Conservation (phyloP, 2,797 vertebrate species). For the Hozukius guyotensis region DNA sequence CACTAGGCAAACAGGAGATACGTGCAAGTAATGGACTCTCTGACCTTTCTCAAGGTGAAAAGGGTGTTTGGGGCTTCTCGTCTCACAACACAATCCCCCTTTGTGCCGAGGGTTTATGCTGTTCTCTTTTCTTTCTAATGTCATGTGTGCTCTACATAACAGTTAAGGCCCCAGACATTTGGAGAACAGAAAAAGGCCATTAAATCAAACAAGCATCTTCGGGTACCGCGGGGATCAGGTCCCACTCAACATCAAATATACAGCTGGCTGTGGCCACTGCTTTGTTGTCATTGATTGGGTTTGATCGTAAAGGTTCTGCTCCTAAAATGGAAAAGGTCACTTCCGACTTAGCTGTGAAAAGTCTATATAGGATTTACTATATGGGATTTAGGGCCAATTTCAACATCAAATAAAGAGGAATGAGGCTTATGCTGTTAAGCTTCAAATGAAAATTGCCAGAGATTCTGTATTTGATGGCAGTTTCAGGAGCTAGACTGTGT, state of each 20-base stretch:
- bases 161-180: conserved; percentile 73
- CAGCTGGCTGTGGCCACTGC: conserved; percentile 68
- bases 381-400: conserved; percentile 68
- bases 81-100: conserved; percentile 8
- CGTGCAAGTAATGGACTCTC: conserved; percentile 38
- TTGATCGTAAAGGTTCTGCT: conserved; percentile 83
- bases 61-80: conserved; percentile 26
- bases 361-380: conserved; percentile 72
- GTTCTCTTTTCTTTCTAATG: conserved; percentile 27
- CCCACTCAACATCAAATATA: conserved; percentile 80
- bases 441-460: conserved; percentile 59
- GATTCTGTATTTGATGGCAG: conserved; percentile 52
- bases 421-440: conserved; percentile 55
- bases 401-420: conserved; percentile 69
- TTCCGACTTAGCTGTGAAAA: conserved; percentile 72
- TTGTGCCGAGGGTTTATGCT: conserved; percentile 27
- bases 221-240: conserved; percentile 66
- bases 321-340: conserved; percentile 83
- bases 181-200: conserved; percentile 82
- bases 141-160: conserved; percentile 59
- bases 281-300: conserved; percentile 87
- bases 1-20: conserved; percentile 44
- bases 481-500: conserved; percentile 38
- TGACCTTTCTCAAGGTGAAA: conserved; percentile 70
- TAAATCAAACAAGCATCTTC: conserved; percentile 79